Percentiles rank a stretch among this genome's conserved stretches.
Conservation (phyloP, 2,888 invertebrate genomes). For the Ectropis crepuscularia region DNA sequence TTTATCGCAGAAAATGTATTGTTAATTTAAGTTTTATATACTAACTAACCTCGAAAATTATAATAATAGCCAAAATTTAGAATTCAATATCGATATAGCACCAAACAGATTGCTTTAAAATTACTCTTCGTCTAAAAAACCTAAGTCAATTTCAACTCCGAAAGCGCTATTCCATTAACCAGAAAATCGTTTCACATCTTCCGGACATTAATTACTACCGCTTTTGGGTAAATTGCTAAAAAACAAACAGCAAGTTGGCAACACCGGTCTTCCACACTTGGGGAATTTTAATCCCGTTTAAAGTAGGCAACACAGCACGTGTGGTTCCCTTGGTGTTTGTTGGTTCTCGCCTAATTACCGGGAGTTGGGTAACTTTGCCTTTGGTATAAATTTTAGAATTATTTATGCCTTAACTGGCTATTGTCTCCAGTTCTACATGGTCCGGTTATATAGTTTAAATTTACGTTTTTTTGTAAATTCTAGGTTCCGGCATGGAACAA, state of each 20-base stretch:
- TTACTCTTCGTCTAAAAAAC: background rate
- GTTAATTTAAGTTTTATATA: too few species aligned
- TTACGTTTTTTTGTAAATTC: too few species aligned
- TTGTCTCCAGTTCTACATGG: too few species aligned
- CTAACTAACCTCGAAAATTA: too few species aligned
- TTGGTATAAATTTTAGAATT: conserved; percentile 34
- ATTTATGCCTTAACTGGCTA: background rate
- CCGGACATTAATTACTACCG: conserved; percentile 23
- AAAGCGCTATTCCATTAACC: conserved; percentile 4
- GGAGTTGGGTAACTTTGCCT: conserved; percentile 39
- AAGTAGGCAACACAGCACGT: conserved; percentile 38
- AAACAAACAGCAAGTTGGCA: conserved; percentile 32
- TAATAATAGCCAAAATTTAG: background rate
- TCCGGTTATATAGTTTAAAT: too few species aligned
- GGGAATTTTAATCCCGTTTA: conserved; percentile 44
- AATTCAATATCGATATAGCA: background rate
- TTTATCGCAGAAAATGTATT: too few species aligned
- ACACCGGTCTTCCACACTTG: conserved; percentile 38
- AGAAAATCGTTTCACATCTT: conserved; percentile 9
- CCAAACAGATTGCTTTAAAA: background rate
- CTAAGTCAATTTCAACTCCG: background rate
- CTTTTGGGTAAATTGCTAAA: conserved; percentile 26
- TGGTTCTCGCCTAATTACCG: conserved; percentile 48
- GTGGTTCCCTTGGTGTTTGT: conserved; percentile 43
- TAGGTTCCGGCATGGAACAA: too few species aligned